A percentile compares a stretch with the other conserved stretches of the same genome.
phyloP scores from a whole-genome alignment of 2,797 vertebrate genomes.

The Poliocrania exsul region DNA sequence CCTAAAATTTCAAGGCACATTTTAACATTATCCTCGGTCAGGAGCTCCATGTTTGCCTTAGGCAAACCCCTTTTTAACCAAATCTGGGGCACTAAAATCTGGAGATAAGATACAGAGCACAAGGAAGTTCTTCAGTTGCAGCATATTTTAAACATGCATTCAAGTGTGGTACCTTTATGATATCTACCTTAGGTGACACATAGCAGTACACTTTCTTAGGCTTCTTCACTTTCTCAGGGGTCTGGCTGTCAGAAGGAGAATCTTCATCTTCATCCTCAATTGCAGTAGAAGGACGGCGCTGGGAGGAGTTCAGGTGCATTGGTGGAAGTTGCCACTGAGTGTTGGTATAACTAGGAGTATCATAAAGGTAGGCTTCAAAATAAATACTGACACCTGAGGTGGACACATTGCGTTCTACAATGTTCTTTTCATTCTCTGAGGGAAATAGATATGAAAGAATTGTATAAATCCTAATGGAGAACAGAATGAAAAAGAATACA shows the following conservation, averaged over 20 bases:
- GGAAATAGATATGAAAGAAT: not conserved
- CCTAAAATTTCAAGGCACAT: not conserved
- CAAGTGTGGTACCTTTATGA: not conserved
- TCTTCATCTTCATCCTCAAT: constrained; percentile 93
- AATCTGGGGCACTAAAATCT: not conserved
- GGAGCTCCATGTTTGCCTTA: not conserved
- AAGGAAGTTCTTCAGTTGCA: not conserved
- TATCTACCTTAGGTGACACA: constrained; percentile 94
- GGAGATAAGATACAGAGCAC: not conserved
- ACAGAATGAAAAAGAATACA: not conserved
- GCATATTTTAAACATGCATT: not conserved
- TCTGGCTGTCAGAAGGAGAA: constrained; percentile 90
- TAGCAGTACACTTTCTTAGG: constrained; percentile 99
- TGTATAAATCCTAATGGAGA: not conserved
- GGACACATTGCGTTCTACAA: constrained; percentile 96
- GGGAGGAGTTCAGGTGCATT: constrained; percentile 84
- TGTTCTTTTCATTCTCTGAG: constrained; percentile 93
- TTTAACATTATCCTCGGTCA: not conserved
- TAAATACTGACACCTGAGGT: constrained; percentile 97
- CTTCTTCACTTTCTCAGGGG: constrained; percentile 95
- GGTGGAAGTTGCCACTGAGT: constrained; percentile 90
- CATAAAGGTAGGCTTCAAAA: constrained; percentile 98
- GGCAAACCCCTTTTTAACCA: not conserved
- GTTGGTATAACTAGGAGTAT: constrained; percentile 87
- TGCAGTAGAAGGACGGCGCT: constrained; percentile 89